Percentiles rank a stretch among this genome's conserved stretches.
Evolutionary conservation across 2,797 vertebrate species (phyloP).

Genomic region (Protonibea diacanthus): DNA sequence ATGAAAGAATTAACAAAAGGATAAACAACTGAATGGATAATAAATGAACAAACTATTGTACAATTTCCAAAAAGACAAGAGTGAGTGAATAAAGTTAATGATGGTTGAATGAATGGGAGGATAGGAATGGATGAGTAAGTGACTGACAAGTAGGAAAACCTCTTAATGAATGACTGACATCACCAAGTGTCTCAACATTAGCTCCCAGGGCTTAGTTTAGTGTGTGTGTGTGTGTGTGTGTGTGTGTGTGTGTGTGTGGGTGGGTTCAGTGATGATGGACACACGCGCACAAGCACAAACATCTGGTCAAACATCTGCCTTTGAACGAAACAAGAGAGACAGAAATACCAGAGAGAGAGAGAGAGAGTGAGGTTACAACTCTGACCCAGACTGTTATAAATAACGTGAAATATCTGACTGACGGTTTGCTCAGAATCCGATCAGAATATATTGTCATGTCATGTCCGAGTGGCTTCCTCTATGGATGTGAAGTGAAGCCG

Average conservation of each 20-base stretch:
- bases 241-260: no score
- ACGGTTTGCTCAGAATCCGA: neutral
- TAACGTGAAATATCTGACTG: neutral
- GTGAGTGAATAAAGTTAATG: no score
- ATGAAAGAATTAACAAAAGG: neutral
- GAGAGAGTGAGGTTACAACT: neutral
- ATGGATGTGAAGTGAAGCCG: no score
- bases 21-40: neutral
- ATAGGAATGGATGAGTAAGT: neutral
- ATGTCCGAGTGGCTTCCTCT: no score
- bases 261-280: constrained; percentile 1
- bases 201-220: constrained; percentile 16
- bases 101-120: neutral
- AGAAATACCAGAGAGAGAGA: constrained; percentile 18
- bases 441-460: neutral
- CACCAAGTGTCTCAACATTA: neutral
- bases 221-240: no score
- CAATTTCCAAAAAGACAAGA: neutral
- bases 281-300: constrained; percentile 21
- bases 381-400: constrained; percentile 1
- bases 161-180: neutral
- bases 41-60: neutral
- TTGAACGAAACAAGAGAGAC: constrained; percentile 17
- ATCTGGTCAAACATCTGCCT: constrained; percentile 55
- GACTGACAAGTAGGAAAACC: neutral